phyloP scores from a whole-genome alignment of 2,888 invertebrate species.

The Branchipolynoe longqiensis region DNA sequence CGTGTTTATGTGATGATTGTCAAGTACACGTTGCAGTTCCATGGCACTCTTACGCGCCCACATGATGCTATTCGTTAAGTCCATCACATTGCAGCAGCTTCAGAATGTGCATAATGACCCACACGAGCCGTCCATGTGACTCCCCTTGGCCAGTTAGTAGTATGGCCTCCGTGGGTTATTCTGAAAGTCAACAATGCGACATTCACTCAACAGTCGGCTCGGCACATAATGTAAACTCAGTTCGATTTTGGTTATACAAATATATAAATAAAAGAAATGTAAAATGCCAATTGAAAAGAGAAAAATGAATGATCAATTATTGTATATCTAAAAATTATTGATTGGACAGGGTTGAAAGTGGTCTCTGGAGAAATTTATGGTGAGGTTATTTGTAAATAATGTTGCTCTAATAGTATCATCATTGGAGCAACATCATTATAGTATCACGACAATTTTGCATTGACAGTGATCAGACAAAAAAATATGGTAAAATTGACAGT shows the following conservation, averaged over 20 bases:
- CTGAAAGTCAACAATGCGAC: constrained; percentile 8
- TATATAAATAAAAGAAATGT: not conserved
- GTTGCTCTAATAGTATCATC: too few relatives aligned
- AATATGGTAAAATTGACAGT: too few relatives aligned
- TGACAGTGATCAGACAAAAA: too few relatives aligned
- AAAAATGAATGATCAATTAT: too few relatives aligned
- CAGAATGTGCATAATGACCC: not conserved
- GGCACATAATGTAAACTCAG: not conserved
- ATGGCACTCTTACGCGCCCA: not conserved
- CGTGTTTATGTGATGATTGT: not conserved
- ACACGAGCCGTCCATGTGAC: not conserved
- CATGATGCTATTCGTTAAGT: not conserved
- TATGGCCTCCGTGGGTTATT: constrained; percentile 37
- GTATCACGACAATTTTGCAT: too few relatives aligned
- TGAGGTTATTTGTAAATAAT: too few relatives aligned
- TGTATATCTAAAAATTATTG: not conserved
- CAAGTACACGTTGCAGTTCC: not conserved
- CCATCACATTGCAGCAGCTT: not conserved
- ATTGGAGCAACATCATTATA: too few relatives aligned
- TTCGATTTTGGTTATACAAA: not conserved
- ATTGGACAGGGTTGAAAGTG: not conserved
- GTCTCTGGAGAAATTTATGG: not conserved
- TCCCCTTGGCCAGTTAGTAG: not conserved
- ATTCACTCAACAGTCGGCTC: not conserved
- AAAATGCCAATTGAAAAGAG: too few relatives aligned